These are phyloP conservation scores for Zosterops lateralis DNA, from an alignment of 2,113 vertebrate species.

Conservation along the genomic window DNA sequence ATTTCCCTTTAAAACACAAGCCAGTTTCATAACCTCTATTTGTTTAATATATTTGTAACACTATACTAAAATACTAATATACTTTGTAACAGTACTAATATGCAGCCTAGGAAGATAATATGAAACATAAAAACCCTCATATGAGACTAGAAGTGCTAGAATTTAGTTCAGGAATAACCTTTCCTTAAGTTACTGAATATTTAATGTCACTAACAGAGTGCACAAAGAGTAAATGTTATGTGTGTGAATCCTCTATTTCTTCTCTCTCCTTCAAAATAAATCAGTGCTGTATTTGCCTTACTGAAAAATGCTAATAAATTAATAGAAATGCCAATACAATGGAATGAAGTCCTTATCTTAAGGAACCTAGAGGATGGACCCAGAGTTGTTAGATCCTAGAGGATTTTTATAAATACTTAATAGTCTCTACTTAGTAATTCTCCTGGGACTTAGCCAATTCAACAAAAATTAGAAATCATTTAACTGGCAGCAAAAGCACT, in stretches of 20 bases:
- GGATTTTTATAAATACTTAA: slow-evolving; percentile 1
- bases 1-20: neutral
- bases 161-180: neutral
- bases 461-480: slow-evolving; percentile 32
- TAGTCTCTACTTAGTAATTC: slow-evolving; percentile 27
- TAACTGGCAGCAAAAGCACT: slow-evolving; percentile 17
- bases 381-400: neutral
- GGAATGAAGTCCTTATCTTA: neutral
- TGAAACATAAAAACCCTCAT: neutral
- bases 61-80: neutral
- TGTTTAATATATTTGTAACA: neutral
- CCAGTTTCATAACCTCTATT: neutral
- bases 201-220: neutral
- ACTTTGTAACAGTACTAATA: neutral
- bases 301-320: neutral
- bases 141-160: neutral
- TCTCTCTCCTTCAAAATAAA: neutral
- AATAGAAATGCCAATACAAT: neutral
- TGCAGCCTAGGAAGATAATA: neutral
- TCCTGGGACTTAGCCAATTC: slow-evolving; percentile 13
- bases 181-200: neutral
- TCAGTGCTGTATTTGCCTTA: neutral
- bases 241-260: neutral
- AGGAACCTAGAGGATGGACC: neutral
- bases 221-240: neutral